Conservation (phyloP, 2,113 vertebrate species). For the Grammomys surdaster region DNA sequence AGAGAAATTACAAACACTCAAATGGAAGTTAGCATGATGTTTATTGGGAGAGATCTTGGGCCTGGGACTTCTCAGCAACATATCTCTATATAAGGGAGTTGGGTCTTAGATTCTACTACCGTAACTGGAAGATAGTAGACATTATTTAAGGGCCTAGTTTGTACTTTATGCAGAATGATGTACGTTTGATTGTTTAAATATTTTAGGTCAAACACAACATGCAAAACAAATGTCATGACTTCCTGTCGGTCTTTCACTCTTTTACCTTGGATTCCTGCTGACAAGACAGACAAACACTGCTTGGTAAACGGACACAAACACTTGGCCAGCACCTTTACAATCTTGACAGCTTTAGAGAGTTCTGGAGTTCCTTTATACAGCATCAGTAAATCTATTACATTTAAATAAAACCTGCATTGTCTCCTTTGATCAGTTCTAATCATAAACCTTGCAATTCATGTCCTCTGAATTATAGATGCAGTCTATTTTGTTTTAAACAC, state of each 20-base stretch:
- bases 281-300: not conserved
- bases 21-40: not conserved
- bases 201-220: not conserved
- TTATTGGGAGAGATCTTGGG: fast-evolving
- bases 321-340: not conserved
- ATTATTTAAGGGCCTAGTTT: not conserved
- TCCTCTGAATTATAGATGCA: constrained; percentile 63
- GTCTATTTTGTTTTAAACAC: constrained; percentile 61
- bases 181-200: not conserved
- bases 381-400: not conserved
- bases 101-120: not conserved
- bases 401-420: not conserved
- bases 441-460: constrained; percentile 55
- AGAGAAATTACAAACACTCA: not conserved
- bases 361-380: not conserved
- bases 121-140: not conserved
- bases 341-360: not conserved
- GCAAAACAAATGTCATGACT: not conserved
- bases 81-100: not conserved
- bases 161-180: not conserved
- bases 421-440: constrained; percentile 38
- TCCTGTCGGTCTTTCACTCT: not conserved
- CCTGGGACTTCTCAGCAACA: not conserved
- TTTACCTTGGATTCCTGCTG: not conserved
- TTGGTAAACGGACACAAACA: not conserved